Base-by-base conservation (phyloP, 2,113 vertebrate genomes). In the Connochaetes taurinus region DNA sequence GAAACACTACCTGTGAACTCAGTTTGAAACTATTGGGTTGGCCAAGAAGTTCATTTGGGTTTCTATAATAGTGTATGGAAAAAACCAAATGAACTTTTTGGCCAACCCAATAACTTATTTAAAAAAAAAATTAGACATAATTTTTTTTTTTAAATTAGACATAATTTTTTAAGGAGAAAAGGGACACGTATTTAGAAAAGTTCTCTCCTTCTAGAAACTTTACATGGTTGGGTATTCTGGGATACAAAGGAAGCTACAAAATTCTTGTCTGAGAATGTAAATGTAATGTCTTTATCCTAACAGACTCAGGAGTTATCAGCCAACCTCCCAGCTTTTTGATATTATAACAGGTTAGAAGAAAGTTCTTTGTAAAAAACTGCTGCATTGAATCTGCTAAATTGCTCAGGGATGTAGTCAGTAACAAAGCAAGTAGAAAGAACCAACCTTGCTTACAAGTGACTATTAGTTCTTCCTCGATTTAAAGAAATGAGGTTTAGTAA, bases 321-420 rank as follows among this genome's bases (percentile, higher is more conserved):
- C 25, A 43, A 52, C 29, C 50, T 95, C 67, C 40, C 45, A 84
- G 90, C 11, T 87, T 88, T 97, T 81, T 94, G 33, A 76, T 83
- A 94, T 83, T 91, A 85, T 62, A 71, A 90, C 74, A 97, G 67
- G n/a, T 92, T 94, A 87, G 60, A 95, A 85, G 43, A 96, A 97
- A 86, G 67, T 47, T 84, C 12, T 91, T 88, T 91, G 33, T 5
- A 93, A 92, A 81, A 96, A 93, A 53, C 58, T 82, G 40, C 25
- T 91, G 33, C 29, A 71, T 86, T 86, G 52, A 67, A 91, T 96
- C 86, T 97, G 36, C 85, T 80, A 52, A 98, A 92, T 94, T 95
- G 67, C 87, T 95, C 45, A 88, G 52, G 55, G 92, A 92, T 94
- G n/a, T 45, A 45, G 57, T 96, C 90, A 96, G 47, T 92, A 96